phyloP scores from a whole-genome alignment of 37 sponge, comb jelly and placozoan species.

The Aplysina aerophoba region DNA sequence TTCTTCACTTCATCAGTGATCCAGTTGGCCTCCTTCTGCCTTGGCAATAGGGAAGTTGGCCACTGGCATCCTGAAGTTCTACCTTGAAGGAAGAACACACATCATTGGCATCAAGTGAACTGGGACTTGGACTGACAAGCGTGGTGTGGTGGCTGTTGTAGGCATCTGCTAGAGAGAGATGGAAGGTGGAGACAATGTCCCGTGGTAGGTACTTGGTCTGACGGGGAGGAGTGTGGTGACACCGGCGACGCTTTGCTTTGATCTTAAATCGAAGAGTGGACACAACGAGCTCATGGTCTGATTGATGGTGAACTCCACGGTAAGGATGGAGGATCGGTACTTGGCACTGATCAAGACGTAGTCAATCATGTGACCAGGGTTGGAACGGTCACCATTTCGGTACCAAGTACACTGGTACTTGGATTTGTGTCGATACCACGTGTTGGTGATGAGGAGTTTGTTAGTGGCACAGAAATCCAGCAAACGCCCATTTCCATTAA shows the following conservation, averaged over 20 bases:
- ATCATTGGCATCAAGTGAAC: background rate
- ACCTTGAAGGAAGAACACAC: background rate
- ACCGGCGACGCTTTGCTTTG: slow-evolving; percentile 9
- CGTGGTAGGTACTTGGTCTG: background rate
- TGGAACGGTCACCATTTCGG: background rate
- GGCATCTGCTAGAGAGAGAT: background rate
- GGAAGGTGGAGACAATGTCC: background rate
- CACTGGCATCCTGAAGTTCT: background rate
- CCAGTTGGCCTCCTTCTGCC: background rate
- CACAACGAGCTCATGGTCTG: background rate
- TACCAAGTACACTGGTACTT: background rate
- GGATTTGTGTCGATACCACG: background rate
- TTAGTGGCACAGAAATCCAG: background rate
- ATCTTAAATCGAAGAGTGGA: background rate
- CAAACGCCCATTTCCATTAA: background rate
- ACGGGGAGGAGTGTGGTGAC: background rate
- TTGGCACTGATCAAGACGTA: background rate
- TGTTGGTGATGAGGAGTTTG: background rate
- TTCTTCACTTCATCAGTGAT: slow-evolving; percentile 14
- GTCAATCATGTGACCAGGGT: background rate
- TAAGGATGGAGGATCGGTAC: background rate
- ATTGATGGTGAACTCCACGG: background rate
- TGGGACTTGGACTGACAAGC: too few relatives aligned
- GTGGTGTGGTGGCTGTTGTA: background rate
- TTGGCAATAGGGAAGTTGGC: background rate